These are phyloP conservation scores for Chanos chanos DNA, from an alignment of 2,797 vertebrate species.

Conservation along the genomic window DNA sequence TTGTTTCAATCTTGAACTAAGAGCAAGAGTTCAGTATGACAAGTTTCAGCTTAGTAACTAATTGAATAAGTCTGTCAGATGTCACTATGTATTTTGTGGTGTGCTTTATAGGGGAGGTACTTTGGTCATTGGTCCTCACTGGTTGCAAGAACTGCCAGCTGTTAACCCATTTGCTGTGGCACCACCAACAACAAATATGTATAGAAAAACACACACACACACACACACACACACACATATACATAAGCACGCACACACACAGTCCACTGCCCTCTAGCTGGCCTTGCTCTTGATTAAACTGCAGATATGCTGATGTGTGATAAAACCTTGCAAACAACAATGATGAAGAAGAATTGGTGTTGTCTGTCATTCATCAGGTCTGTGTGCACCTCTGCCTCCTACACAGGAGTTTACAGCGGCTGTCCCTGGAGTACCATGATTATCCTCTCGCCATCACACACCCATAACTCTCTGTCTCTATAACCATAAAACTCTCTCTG, in stretches of 20 bases:
- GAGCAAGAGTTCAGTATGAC: too few species aligned
- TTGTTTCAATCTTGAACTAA: too few species aligned
- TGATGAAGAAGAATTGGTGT: conserved; percentile 14
- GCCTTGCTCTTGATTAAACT: conserved; percentile 13
- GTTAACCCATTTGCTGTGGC: too few species aligned
- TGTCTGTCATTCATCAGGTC: conserved; percentile 8
- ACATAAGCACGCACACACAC: neutral
- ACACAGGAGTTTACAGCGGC: neutral
- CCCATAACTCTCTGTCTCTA: too few species aligned
- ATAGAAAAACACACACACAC: neutral
- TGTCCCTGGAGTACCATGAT: neutral
- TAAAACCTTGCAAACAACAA: conserved; percentile 1
- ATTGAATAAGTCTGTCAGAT: too few species aligned
- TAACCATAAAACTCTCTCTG: neutral
- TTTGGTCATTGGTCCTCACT: too few species aligned
- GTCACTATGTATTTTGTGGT: too few species aligned
- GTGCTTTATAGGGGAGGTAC: too few species aligned
- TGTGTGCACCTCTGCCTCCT: neutral
- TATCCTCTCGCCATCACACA: neutral
- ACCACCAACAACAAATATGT: too few species aligned
- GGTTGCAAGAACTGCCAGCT: too few species aligned
- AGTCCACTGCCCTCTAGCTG: conserved; percentile 4
- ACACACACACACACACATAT: neutral
- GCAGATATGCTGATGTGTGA: conserved; percentile 10
- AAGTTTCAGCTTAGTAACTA: too few species aligned